Evolutionary conservation across 2,113 vertebrate genomes (phyloP), one percentile per base, ranked within the genome.

Genomic region (Hystrix cristata): DNA sequence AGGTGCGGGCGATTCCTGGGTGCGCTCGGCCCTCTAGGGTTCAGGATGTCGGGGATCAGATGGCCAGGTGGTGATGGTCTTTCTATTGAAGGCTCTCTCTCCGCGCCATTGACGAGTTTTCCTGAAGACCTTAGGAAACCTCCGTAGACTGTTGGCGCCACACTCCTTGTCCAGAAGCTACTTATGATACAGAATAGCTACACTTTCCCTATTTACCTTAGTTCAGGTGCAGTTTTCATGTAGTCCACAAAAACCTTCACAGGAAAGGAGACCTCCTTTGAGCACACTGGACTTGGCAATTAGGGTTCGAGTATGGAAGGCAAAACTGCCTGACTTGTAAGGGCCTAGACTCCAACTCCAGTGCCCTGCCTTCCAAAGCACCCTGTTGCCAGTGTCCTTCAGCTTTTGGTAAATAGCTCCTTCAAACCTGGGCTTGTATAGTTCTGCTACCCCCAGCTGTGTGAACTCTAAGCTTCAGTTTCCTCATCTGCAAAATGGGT

Each of bases 401-500:
- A 25, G 2, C 25, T 62, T 60, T 53, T 48, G 7, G 18, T 69
- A 89, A 67, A 23, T 79, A 72, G 29, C 38, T 89, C n/a, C 74
- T 69, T 93, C 51, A 92, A 57, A 74, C 67, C 89, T 65, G 67
- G 46, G 7, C 38, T 19, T 5, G 25, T 46, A 14, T 12, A 27
- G 18, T 94, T 84, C 84, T 92, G 31, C 82, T 74, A 29, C 5
- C 65, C 87, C n/a, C 21, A 57, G 74, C 71, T 81, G 80, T 78
- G 46, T 78, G 57, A 72, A 57, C 51, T 23, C 76, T 72, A 80
- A 78, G 71, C 57, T 57, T 97, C 94, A 31, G 43, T 88, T 94
- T 92, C 34, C 31, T 96, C n/a, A 27, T 65, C 95, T 53, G 65
- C 81, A 84, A 87, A 94, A 95, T 86, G 72, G 65, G 43, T 90